These are phyloP conservation scores for Conomelus anceps DNA, from an alignment of 2,888 invertebrate species.

Conservation along the genomic window DNA sequence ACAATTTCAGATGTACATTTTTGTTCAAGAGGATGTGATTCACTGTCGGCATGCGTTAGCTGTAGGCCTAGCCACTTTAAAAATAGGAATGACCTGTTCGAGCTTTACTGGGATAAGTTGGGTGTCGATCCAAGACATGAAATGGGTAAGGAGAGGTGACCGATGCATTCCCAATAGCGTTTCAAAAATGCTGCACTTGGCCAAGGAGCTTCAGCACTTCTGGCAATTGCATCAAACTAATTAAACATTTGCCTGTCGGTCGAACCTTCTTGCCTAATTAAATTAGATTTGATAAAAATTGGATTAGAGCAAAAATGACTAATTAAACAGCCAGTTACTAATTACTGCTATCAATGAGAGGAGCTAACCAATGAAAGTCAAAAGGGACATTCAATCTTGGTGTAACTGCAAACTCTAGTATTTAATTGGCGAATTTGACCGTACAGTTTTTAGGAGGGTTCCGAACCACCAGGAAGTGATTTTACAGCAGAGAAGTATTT, in stretches of 20 bases:
- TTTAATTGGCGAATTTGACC: neutral
- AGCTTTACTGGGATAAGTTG: neutral
- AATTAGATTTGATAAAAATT: neutral
- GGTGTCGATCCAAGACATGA: neutral
- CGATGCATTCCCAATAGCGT: neutral
- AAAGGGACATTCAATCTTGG: too few species aligned
- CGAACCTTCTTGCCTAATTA: neutral
- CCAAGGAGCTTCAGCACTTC: neutral
- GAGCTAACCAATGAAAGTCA: too few species aligned
- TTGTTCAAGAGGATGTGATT: neutral
- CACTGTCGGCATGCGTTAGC: neutral
- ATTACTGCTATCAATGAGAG: too few species aligned
- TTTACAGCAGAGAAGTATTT: too few species aligned
- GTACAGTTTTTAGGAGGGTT: too few species aligned
- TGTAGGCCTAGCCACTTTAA: neutral
- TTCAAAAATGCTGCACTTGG: neutral
- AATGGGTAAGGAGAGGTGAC: neutral
- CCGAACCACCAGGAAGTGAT: too few species aligned
- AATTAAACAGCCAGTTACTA: neutral
- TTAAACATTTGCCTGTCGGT: neutral
- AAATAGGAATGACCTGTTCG: neutral
- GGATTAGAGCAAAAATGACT: neutral
- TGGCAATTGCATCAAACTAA: neutral
- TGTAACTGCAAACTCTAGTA: too few species aligned
- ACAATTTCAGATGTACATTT: too few species aligned